These are phyloP conservation scores for Dusona sp. DNA, from an alignment of 2,888 invertebrate species.

Conservation along the genomic window DNA sequence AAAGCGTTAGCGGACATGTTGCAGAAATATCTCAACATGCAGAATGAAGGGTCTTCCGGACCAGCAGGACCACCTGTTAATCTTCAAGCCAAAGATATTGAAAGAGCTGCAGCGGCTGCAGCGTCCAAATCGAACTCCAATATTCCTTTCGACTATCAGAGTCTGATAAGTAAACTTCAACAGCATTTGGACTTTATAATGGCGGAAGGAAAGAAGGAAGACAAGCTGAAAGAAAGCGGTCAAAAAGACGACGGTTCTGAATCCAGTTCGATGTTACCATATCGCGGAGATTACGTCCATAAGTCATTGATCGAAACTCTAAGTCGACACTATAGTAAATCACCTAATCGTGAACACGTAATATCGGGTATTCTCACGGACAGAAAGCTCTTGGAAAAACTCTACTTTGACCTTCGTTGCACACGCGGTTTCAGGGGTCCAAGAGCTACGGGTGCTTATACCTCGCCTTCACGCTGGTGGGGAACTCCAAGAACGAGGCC, in stretches of 20 bases:
- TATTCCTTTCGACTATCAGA: conserved; percentile 87
- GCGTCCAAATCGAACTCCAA: conserved; percentile 58
- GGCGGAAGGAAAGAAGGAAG: conserved; percentile 77
- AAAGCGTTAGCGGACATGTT: conserved; percentile 88
- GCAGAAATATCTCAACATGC: conserved; percentile 88
- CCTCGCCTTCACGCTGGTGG: conserved; percentile 81
- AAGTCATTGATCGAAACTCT: conserved; percentile 89
- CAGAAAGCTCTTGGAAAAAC: conserved; percentile 89
- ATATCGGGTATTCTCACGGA: conserved; percentile 91
- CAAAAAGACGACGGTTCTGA: conserved; percentile 74
- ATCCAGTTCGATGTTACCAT: conserved; percentile 81
- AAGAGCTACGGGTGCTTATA: conserved; percentile 81
- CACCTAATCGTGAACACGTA: conserved; percentile 89
- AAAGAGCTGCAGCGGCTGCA: conserved; percentile 45
- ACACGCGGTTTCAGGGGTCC: conserved; percentile 87
- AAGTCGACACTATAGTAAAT: conserved; percentile 89
- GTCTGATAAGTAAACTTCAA: conserved; percentile 88
- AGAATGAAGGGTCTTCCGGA: conserved; percentile 81
- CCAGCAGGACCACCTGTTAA: conserved; percentile 63
- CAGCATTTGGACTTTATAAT: conserved; percentile 86
- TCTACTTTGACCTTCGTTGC: conserved; percentile 90
- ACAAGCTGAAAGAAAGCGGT: conserved; percentile 64
- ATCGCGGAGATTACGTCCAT: conserved; percentile 86
- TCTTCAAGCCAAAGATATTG: conserved; percentile 47
- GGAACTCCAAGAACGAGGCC: conserved; percentile 71